A percentile compares a stretch with the other conserved stretches of the same genome.
These are phyloP conservation scores for Nymphalis c-album DNA, from an alignment of 2,888 invertebrate species.

Conservation along the genomic window DNA sequence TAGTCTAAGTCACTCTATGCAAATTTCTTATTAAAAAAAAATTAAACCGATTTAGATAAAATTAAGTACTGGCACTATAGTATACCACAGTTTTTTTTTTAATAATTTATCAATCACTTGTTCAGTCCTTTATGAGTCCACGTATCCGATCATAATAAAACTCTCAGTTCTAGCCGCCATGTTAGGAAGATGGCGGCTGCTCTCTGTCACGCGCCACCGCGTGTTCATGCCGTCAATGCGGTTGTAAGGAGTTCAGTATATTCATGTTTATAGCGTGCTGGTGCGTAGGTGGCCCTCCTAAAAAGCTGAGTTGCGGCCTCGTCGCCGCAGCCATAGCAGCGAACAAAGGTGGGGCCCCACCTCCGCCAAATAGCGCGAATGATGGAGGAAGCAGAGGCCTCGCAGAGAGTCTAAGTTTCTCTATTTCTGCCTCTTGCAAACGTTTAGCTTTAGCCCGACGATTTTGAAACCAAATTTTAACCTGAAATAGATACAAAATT, in stretches of 20 bases:
- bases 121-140: constrained; percentile 14
- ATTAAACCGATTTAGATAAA: constrained; percentile 20
- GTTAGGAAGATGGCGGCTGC: constrained; percentile 58
- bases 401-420: constrained; percentile 93
- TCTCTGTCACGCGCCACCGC: constrained; percentile 61
- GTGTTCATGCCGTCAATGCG: constrained; percentile 79
- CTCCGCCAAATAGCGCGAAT: constrained; percentile 85
- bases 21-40: background rate
- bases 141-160: constrained; percentile 27
- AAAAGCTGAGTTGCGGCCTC: constrained; percentile 81
- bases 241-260: constrained; percentile 79
- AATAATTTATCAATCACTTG: constrained; percentile 25
- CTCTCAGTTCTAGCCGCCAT: constrained; percentile 36
- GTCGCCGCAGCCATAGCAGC: constrained; percentile 85
- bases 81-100: constrained; percentile 33
- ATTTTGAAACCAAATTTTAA: constrained; percentile 97
- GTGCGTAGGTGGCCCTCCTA: constrained; percentile 79
- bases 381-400: constrained; percentile 88
- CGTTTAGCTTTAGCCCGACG: constrained; percentile 97
- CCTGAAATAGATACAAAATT: constrained; percentile 76
- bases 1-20: constrained; percentile 9
- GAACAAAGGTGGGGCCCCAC: constrained; percentile 85
- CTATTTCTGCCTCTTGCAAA: constrained; percentile 96
- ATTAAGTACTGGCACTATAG: constrained; percentile 40
- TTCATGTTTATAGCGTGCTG: constrained; percentile 81